Percentiles rank a stretch among this genome's conserved stretches.
These are phyloP conservation scores for Prunella strophiata DNA, from an alignment of 2,797 vertebrate species.

Conservation along the genomic window DNA sequence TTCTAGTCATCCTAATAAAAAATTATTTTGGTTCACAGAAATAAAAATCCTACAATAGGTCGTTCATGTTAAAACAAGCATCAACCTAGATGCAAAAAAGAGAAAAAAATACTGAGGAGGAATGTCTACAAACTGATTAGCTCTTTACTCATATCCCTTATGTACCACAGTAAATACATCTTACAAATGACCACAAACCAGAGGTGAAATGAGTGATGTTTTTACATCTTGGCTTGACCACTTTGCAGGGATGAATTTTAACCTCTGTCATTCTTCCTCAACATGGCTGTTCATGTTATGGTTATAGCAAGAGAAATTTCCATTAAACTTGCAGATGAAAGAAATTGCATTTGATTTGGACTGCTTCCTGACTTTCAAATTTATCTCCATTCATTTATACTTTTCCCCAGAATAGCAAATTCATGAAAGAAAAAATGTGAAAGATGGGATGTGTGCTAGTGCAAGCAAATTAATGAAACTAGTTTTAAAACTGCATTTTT, in stretches of 20 bases:
- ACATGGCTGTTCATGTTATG: not conserved
- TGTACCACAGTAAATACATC: not conserved
- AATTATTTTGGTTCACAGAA: not conserved
- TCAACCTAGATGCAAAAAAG: not conserved
- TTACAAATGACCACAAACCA: not conserved
- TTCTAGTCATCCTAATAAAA: not conserved
- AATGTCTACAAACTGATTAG: not conserved
- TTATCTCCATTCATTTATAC: not conserved
- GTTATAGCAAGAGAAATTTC: not conserved
- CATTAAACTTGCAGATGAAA: not conserved
- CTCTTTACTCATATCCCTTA: not conserved
- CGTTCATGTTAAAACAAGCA: not conserved
- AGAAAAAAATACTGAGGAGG: not conserved
- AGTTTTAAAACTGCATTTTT: not conserved
- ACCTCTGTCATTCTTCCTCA: not conserved
- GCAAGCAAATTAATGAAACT: not conserved
- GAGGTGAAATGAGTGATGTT: not conserved
- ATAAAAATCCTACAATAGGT: not conserved
- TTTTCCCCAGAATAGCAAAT: not conserved
- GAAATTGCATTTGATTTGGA: not conserved
- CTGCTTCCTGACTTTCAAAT: not conserved
- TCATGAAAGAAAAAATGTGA: not conserved
- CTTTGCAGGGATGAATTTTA: not conserved
- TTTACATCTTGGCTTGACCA: not conserved
- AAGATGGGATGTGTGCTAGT: not conserved